Conservation (phyloP, 2,113 vertebrate species). For the Oenanthe oenanthe region DNA sequence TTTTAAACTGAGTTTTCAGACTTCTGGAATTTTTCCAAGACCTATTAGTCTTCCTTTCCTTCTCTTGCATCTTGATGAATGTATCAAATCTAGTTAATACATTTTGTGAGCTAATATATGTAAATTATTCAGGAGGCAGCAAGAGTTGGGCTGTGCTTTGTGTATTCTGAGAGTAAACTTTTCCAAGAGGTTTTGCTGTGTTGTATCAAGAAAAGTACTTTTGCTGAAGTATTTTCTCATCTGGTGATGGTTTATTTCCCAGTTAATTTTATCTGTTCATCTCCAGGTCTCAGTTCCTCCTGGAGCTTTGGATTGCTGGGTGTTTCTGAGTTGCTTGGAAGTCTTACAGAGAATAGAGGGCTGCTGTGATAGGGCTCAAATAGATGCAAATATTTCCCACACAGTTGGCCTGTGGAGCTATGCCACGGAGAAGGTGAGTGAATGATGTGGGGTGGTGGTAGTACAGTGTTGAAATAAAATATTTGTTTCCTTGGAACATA, state of each 20-base stretch:
- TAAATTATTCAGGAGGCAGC: background rate
- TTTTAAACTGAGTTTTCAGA: background rate
- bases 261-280: background rate
- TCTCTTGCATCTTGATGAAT: background rate
- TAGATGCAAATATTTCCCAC: conserved; percentile 91
- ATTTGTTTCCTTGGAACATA: background rate
- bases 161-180: background rate
- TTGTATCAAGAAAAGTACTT: background rate
- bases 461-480: background rate
- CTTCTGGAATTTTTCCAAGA: background rate
- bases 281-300: conserved; percentile 88
- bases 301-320: conserved; percentile 97
- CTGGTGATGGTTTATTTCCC: background rate
- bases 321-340: conserved; percentile 96
- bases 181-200: background rate
- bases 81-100: background rate
- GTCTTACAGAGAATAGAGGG: conserved; percentile 96
- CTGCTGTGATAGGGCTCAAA: conserved; percentile 89
- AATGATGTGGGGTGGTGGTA: background rate
- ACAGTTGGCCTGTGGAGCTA: conserved; percentile 96
- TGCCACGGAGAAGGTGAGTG: conserved; percentile 91
- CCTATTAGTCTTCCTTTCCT: background rate
- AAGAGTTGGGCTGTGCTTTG: background rate
- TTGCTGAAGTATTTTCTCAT: background rate
- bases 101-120: background rate